Base-by-base conservation (phyloP, 92 coral and sea anemone species). In the Zoanthus sociatus region DNA sequence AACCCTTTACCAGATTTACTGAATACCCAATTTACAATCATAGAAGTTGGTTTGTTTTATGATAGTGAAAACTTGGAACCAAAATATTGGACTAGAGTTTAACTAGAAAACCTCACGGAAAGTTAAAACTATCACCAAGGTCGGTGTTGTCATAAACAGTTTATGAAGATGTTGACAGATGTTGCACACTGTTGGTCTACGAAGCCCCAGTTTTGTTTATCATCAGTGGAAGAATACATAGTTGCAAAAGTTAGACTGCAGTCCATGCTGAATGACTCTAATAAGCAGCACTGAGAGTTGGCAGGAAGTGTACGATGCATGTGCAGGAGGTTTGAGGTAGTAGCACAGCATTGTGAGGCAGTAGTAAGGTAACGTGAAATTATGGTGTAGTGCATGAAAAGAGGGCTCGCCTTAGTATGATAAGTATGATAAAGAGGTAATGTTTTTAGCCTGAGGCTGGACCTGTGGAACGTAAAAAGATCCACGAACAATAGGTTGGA, bases 141-240 rank as follows among this genome's bases (percentile, higher is more conserved):
- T 26, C 26, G 26, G 26, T 26, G 26, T 26, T 26, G 26, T 26
- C 0, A 26, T 26, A 0, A 26, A 26, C 26, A 26, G 26, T 26
- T 26, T 26, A 26, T 73, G 26, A 71, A 2, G 76, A 67, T 67
- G 72, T 30, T 67, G 72, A 67, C 9, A 11, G 72, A 67, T 67
- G 72, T 67, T 12, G 72, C 72, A 67, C 72, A 67, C 33, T 6
- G 72, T 67, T 30, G 18, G 15, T 53, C 47, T 6, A 50, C 66
- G 0, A 84, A 84, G 81, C 32, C 71, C 14, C 75, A 30, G 32
- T 73, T 47, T 51, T 83, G 83, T 15, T 31, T 73, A 20, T 61
- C 88, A 17, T 85, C 73, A 20, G 47, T 85, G 46, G 42, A 37
- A 37, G 4, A 37, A 37, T 37, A 37, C 42, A 37, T 2, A 2